Evolutionary conservation across 2,113 vertebrate genomes (phyloP), one percentile per base, ranked within the genome.

Genomic region (Toxotes chatareus): DNA sequence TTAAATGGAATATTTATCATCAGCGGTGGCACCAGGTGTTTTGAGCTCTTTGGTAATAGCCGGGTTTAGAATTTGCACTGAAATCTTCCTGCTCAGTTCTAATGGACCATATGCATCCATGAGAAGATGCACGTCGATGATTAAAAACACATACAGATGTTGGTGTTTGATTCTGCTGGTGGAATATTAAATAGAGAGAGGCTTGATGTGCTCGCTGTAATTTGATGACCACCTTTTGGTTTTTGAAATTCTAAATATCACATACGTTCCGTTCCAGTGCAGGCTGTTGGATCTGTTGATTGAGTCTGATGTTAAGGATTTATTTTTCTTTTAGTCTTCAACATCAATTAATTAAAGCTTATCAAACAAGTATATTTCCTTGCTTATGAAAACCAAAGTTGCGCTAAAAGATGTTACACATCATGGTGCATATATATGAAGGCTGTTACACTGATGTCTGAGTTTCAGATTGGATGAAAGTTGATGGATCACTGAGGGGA

Each of bases 131-230:
- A 53, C 5, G 2, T 16, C 40, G 44, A 86, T 92, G 72, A 91
- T 89, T 88, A 85, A 77, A 62, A 44, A 38, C 53, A 85, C 55
- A n/a, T 88, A 80, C 89, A 91, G 89, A 88, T 89, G 89, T 79
- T 78, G 64, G 42, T 4, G 57, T 90, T 82, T 85, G 82, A 86
- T 81, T 85, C 56, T 62, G 59, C 32, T 2, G 2, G 13, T 64
- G 66, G 76, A 64, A 72, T 75, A 86, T 83, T 73, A 85, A 79
- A 83, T 42, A 34, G 72, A 51, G 46, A 13, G 46, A 70, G 13
- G 73, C 42, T 82, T 79, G 76, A 88, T 80, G 75, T 69, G 68
- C 74, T 70, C 7, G 51, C 57, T 17, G 47, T 78, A 59, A 80
- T 87, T 83, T 84, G 82, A 82, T 62, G 65, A 82, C 61, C 77